Evolutionary conservation across 2,113 vertebrate genomes (phyloP).

Genomic region (Macquaria australasica): DNA sequence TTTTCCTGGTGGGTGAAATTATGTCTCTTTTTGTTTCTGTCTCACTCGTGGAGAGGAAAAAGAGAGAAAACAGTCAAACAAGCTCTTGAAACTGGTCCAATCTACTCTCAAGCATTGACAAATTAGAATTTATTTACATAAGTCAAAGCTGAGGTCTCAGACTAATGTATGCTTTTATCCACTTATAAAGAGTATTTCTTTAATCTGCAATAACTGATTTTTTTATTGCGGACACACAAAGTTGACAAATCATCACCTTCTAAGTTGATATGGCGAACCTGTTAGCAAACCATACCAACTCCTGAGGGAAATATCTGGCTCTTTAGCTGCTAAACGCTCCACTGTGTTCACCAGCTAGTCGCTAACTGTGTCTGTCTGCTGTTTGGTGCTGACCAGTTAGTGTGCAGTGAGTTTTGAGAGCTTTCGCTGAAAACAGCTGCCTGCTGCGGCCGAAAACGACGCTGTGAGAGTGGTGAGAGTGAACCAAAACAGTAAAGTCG

Average conservation of each 20-base stretch:
- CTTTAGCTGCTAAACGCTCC: neutral
- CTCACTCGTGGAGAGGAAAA: constrained; percentile 24
- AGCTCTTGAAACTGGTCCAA: constrained; percentile 41
- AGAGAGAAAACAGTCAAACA: constrained; percentile 37
- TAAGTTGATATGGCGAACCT: neutral
- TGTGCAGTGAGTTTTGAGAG: neutral
- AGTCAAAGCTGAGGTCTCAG: constrained; percentile 43
- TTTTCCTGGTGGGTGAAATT: constrained; percentile 38
- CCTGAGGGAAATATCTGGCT: neutral
- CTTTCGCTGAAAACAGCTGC: neutral
- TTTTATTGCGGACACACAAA: neutral
- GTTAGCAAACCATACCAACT: neutral
- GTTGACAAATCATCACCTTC: neutral
- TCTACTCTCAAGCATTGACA: constrained; percentile 25
- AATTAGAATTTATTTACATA: constrained; percentile 62
- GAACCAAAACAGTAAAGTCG: neutral
- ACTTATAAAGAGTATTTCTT: constrained; percentile 3
- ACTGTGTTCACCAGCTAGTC: neutral
- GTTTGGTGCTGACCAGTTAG: neutral
- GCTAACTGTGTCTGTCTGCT: neutral
- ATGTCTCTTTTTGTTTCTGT: constrained; percentile 50
- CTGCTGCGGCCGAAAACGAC: neutral
- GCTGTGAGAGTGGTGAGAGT: neutral
- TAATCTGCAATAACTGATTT: neutral
- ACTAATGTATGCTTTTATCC: constrained; percentile 44